These are phyloP conservation scores for Leptopilina myrica DNA, from an alignment of 2,888 invertebrate species.

Conservation along the genomic window DNA sequence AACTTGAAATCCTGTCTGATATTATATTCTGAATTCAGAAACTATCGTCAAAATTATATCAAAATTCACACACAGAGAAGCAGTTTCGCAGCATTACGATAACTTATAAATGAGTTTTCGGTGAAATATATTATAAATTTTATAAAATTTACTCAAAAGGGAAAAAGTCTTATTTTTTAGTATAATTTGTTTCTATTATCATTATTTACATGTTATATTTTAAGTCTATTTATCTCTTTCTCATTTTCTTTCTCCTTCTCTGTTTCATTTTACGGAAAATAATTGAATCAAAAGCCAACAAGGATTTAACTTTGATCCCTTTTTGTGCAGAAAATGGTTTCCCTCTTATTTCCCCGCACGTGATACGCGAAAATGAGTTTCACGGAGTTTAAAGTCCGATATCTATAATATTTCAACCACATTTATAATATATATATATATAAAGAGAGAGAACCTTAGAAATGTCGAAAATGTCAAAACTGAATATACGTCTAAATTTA, in stretches of 20 bases:
- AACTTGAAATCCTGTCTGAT: constrained; percentile 18
- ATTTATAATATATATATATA: too few species aligned
- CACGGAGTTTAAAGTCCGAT: not conserved
- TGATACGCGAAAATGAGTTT: constrained; percentile 19
- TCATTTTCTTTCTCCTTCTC: not conserved
- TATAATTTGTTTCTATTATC: not conserved
- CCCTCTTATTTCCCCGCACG: not conserved
- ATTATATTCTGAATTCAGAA: constrained; percentile 14
- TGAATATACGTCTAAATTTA: constrained; percentile 6
- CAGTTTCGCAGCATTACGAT: too few species aligned
- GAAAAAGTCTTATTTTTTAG: not conserved
- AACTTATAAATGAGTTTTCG: too few species aligned
- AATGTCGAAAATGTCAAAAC: constrained; percentile 21
- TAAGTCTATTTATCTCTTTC: not conserved
- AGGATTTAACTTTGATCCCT: constrained; percentile 24
- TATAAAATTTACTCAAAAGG: not conserved
- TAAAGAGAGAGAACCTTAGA: not conserved
- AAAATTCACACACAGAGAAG: not conserved
- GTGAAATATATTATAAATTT: not conserved
- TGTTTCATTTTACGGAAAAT: constrained; percentile 13
- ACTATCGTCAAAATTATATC: constrained; percentile 29
- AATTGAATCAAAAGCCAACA: constrained; percentile 27
- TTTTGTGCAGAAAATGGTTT: constrained; percentile 13
- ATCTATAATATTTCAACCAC: not conserved
- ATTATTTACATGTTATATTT: not conserved